phyloP scores from a whole-genome alignment of 2,888 invertebrate genomes.

The Tenthredo distinguenda region DNA sequence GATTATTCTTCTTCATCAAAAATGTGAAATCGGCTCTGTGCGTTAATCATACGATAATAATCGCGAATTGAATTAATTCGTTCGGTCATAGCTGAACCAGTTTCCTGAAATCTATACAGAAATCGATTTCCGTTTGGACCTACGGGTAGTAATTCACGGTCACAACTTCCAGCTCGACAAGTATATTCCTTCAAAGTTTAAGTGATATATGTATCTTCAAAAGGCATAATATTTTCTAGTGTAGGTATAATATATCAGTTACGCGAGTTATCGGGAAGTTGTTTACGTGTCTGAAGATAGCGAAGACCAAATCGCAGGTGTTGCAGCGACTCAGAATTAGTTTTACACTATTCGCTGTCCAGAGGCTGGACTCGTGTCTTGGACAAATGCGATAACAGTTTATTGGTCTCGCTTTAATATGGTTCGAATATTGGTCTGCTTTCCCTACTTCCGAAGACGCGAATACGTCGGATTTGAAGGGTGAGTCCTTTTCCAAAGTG shows the following conservation, averaged over 20 bases:
- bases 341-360: not conserved
- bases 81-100: not conserved
- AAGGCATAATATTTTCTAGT: not conserved
- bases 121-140: not conserved
- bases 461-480: not conserved
- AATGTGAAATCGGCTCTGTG: not conserved
- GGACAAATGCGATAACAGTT: not conserved
- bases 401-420: not conserved
- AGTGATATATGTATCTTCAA: not conserved
- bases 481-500: not conserved
- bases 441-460: not conserved
- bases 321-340: not conserved
- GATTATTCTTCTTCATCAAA: not conserved
- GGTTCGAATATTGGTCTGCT: not conserved
- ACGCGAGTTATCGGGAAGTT: not conserved
- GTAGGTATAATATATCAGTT: not conserved
- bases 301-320: slow-evolving; percentile 7
- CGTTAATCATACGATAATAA: not conserved
- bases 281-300: slow-evolving; percentile 5
- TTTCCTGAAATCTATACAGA: not conserved
- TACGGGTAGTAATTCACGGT: not conserved
- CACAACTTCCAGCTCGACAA: not conserved
- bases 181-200: no score
- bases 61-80: not conserved
- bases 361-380: not conserved